phyloP scores from a whole-genome alignment of 2,797 vertebrate species.

The Menidia menidia region DNA sequence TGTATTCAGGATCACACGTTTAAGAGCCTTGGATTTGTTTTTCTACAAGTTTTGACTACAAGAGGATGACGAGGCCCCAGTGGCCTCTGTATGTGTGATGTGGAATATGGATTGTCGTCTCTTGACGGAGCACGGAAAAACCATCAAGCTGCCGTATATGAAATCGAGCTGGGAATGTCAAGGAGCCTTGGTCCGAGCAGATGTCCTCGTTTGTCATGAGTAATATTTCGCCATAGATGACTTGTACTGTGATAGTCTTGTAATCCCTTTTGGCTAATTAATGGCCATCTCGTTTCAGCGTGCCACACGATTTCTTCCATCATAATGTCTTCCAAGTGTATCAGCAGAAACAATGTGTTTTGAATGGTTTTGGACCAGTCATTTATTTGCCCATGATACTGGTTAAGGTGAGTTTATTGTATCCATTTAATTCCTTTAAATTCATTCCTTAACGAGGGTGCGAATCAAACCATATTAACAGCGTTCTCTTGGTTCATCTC shows the following conservation, averaged over 20 bases:
- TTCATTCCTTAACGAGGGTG: background rate
- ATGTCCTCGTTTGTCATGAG: conserved; percentile 68
- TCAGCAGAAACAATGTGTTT: conserved; percentile 18
- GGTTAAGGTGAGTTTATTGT: conserved; percentile 12
- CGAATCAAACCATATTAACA: background rate
- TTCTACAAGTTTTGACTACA: conserved; percentile 22
- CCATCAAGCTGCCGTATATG: conserved; percentile 11
- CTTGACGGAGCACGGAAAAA: conserved; percentile 20
- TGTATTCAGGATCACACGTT: conserved; percentile 32
- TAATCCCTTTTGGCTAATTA: conserved; percentile 71
- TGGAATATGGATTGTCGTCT: conserved; percentile 4
- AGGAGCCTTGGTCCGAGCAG: conserved; percentile 50
- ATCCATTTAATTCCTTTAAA: background rate
- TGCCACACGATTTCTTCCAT: conserved; percentile 42
- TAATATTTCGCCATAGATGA: conserved; percentile 54
- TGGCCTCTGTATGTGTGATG: conserved; percentile 18
- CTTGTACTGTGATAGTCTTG: conserved; percentile 52
- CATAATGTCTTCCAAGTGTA: conserved; percentile 40
- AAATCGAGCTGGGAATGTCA: conserved; percentile 40
- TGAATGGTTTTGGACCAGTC: conserved; percentile 25
- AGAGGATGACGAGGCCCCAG: conserved; percentile 31
- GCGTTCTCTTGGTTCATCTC: background rate
- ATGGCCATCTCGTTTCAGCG: conserved; percentile 41
- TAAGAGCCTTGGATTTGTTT: conserved; percentile 43
- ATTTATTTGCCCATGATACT: background rate